These are phyloP conservation scores for Felis chaus DNA, from an alignment of 2,113 vertebrate genomes.

Conservation along the genomic window DNA sequence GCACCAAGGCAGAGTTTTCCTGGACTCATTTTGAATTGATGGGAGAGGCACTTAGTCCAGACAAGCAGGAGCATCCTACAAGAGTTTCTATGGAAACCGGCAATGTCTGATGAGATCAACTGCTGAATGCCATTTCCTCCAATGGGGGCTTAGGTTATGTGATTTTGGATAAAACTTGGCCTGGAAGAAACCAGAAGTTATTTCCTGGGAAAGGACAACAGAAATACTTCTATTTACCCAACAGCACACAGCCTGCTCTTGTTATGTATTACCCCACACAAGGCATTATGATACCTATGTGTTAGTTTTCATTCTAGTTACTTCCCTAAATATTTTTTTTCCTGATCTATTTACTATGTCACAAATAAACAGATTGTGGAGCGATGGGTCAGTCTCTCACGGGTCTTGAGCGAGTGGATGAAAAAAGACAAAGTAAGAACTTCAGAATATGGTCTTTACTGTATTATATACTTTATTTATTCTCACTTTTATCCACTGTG, in stretches of 20 bases:
- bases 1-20: conserved; percentile 71
- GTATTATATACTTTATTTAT: neutral
- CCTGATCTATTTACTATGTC: conserved; percentile 18
- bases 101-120: conserved; percentile 83
- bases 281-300: neutral
- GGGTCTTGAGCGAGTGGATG: neutral
- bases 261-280: neutral
- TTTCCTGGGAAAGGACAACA: neutral
- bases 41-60: conserved; percentile 78
- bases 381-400: neutral
- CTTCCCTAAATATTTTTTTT: neutral
- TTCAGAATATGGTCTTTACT: neutral
- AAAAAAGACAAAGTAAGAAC: neutral
- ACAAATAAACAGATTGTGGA: neutral
- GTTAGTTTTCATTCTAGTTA: neutral
- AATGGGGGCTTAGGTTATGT: conserved; percentile 74
- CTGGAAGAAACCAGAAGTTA: conserved; percentile 51
- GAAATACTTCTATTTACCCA: conserved; percentile 28
- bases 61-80: conserved; percentile 69
- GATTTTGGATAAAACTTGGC: conserved; percentile 55
- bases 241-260: neutral
- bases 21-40: conserved; percentile 77
- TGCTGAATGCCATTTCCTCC: conserved; percentile 78
- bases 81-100: conserved; percentile 85
- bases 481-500: neutral